Base-by-base conservation (phyloP, 2,888 invertebrate species). In the Trachelus tabidus region DNA sequence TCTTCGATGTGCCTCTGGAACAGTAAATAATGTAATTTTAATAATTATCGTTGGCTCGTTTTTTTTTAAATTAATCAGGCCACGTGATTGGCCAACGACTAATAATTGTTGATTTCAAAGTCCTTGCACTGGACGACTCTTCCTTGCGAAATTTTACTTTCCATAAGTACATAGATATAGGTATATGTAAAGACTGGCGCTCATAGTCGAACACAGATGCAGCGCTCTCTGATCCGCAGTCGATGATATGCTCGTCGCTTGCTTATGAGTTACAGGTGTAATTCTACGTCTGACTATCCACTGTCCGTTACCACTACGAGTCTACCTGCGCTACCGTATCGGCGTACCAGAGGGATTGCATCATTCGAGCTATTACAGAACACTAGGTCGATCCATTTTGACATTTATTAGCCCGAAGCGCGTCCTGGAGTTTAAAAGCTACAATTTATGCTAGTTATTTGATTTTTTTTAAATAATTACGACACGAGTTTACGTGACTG, bases 71-170 rank as follows among this genome's bases (percentile, higher is more conserved):
- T 69, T 69, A 31, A 12, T 30, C 12, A 12, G 30, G 30, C 3
- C 69, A 33, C 69, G 6, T 9, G 9, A 31, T 33, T 30, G 31
- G 30, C 30, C n/a, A 12, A 33, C 31, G 33, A 30, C 11, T 15
- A 11, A 30, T 69, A 69, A 30, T 11, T 30, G 6, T 30, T 15
- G 30, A 33, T 15, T 30, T 40, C 15, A 78, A 81, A 85, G 85
- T 87, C 85, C 85, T 85, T 85, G 87, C 83, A 83, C 81, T 77
- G 80, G 79, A 84, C 85, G 83, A 76, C 83, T 84, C 85, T 84
- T 84, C 84, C 82, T 87, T 85, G 83, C 86, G 83, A 85, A 86
- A 87, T 79, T 81, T 80, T 81, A 79, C 78, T 6, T 56, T 56
- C 23, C 23, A 56, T 23, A 23, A 9, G 23, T 56, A 56, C 23